Evolutionary conservation across 2,888 invertebrate genomes (phyloP).

Genomic region (Agrotis exclamationis): DNA sequence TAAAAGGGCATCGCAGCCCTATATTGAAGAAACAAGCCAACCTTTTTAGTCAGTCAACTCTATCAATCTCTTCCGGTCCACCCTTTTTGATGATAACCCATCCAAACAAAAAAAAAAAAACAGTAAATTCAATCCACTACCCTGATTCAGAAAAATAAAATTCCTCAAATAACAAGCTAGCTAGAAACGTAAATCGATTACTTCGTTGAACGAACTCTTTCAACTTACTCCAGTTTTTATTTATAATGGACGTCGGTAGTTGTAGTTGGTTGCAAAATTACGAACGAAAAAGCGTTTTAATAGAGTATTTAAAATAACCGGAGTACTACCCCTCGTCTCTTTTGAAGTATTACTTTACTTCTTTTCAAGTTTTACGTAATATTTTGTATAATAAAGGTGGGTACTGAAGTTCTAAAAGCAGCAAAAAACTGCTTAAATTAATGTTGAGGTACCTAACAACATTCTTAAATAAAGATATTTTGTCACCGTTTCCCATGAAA

Average conservation of each 20-base stretch:
- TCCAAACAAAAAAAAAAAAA: no score
- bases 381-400: slow-evolving; percentile 1
- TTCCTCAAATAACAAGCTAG: neutral
- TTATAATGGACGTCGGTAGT: slow-evolving; percentile 18
- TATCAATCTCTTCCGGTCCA: no score
- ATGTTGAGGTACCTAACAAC: neutral
- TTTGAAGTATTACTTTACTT: slow-evolving; percentile 25
- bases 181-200: slow-evolving; percentile 22
- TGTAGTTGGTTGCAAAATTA: slow-evolving; percentile 21
- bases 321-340: slow-evolving; percentile 10
- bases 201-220: slow-evolving; percentile 7
- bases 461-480: neutral
- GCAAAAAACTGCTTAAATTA: neutral
- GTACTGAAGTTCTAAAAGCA: neutral
- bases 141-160: neutral
- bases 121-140: neutral
- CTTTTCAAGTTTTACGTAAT: slow-evolving; percentile 20
- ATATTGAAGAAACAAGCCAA: no score
- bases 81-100: no score
- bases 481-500: neutral
- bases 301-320: slow-evolving; percentile 34
- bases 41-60: no score
- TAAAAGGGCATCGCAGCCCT: no score
- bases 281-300: slow-evolving; percentile 30
- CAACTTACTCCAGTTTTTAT: slow-evolving; percentile 27